Percentiles rank a stretch among this genome's conserved stretches.
phyloP scores from a whole-genome alignment of 2,113 vertebrate genomes.

The Callorhinus ursinus region DNA sequence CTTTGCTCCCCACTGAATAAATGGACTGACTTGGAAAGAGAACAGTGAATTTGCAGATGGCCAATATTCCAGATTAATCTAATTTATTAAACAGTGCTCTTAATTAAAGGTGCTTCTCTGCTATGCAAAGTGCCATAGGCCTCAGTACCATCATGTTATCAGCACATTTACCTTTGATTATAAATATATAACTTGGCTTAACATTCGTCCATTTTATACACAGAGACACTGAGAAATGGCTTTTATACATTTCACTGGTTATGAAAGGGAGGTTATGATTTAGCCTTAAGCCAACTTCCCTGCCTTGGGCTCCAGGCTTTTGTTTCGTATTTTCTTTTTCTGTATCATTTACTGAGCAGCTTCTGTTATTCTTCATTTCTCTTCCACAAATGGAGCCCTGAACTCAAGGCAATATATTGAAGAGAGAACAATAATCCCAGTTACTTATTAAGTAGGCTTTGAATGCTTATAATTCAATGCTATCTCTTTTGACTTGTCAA shows the following conservation, averaged over 20 bases:
- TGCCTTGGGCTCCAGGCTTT: background rate
- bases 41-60: background rate
- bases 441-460: conserved; percentile 28
- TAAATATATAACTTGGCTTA: background rate
- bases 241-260: background rate
- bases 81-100: background rate
- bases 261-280: background rate
- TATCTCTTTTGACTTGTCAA: background rate
- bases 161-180: background rate
- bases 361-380: conserved; percentile 56
- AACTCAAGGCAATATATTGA: conserved; percentile 4
- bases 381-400: background rate
- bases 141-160: background rate
- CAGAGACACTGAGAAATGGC: background rate
- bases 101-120: background rate
- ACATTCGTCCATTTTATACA: background rate
- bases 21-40: background rate
- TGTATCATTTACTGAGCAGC: conserved; percentile 49
- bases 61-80: background rate
- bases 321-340: conserved; percentile 48
- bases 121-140: background rate
- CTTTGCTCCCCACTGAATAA: background rate
- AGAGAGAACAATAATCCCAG: background rate
- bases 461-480: background rate
- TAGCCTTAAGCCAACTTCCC: conserved; percentile 6